Conservation (phyloP, 2,113 vertebrate species). For the Carettochelys insculpta region DNA sequence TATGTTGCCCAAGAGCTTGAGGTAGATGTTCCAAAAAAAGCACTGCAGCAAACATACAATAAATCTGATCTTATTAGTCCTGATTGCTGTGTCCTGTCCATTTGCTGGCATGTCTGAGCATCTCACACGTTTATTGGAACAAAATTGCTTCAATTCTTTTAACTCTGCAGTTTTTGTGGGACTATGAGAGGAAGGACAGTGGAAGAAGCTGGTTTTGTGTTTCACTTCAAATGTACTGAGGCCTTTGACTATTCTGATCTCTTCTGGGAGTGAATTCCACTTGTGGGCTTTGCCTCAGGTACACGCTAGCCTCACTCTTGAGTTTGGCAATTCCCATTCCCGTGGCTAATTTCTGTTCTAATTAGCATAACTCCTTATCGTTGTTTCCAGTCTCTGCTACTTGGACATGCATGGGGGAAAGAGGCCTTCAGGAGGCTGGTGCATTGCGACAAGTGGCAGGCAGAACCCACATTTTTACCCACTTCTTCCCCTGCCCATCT, state of each 20-base stretch:
- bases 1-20: not conserved
- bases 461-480: not conserved
- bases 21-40: not conserved
- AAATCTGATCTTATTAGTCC: not conserved
- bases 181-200: not conserved
- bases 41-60: not conserved
- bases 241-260: not conserved
- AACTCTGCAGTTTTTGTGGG: not conserved
- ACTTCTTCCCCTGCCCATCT: not conserved
- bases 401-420: not conserved
- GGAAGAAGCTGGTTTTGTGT: not conserved
- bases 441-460: not conserved
- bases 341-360: rapidly evolving
- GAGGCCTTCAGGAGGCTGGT: not conserved
- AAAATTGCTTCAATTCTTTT: not conserved
- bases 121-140: not conserved
- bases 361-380: not conserved
- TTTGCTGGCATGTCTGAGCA: not conserved
- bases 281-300: not conserved
- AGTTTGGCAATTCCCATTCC: not conserved
- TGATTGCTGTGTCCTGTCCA: not conserved
- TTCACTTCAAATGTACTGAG: not conserved
- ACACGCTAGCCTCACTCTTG: not conserved
- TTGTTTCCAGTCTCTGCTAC: rapidly evolving
- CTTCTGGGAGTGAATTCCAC: not conserved